Evolutionary conservation across 2,888 invertebrate genomes (phyloP).

Genomic region (Caenorhabditis imperialis): DNA sequence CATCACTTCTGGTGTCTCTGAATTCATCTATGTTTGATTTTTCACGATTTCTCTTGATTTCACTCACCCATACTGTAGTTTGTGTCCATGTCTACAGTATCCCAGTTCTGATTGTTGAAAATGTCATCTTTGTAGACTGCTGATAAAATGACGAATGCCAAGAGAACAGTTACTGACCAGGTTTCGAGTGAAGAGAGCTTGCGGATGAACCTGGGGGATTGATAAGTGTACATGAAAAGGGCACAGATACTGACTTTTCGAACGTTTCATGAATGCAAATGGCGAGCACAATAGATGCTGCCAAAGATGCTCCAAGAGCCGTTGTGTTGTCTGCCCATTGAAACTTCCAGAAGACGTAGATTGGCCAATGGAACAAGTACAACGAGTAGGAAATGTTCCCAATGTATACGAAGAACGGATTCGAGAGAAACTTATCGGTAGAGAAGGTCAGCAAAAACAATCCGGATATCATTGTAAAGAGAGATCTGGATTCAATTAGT

Average conservation of each 20-base stretch:
- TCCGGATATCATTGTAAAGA: slow-evolving; percentile 19
- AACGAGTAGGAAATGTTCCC: slow-evolving; percentile 41
- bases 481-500: slow-evolving; percentile 8
- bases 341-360: slow-evolving; percentile 36
- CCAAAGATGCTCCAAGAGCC: background rate
- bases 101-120: background rate
- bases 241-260: background rate
- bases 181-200: background rate
- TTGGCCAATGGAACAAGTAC: slow-evolving; percentile 43
- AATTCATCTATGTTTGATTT: background rate
- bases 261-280: background rate
- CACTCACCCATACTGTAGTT: background rate
- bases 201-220: too few relatives aligned
- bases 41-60: background rate
- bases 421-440: slow-evolving; percentile 16
- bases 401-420: slow-evolving; percentile 28
- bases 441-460: slow-evolving; percentile 15
- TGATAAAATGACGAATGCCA: background rate
- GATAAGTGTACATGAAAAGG: background rate
- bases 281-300: background rate
- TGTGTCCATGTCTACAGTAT: background rate
- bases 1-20: slow-evolving; percentile 5
- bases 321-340: slow-evolving; percentile 6
- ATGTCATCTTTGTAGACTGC: background rate
- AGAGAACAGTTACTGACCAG: too few relatives aligned